A percentile compares a stretch with the other conserved stretches of the same genome.
These are phyloP conservation scores for Ptychodera flava DNA, from an alignment of 35 echinoderm and acorn worm species.

Conservation along the genomic window DNA sequence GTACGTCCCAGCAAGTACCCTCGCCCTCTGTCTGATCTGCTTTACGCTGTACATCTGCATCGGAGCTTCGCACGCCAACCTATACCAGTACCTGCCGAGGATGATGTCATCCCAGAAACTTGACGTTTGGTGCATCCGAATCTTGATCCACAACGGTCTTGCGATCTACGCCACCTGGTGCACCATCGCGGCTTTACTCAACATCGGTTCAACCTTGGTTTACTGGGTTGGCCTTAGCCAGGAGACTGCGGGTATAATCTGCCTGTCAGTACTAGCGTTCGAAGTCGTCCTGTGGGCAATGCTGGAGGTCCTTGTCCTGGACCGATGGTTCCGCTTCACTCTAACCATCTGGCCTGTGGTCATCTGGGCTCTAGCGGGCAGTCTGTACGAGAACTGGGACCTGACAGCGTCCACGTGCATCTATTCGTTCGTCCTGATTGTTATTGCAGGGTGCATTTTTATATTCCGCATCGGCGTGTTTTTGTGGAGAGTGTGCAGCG, in stretches of 20 bases:
- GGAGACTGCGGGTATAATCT: neutral
- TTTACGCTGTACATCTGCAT: neutral
- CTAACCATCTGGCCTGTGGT: slow-evolving; percentile 25
- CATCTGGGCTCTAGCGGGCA: slow-evolving; percentile 12
- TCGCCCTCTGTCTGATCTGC: neutral
- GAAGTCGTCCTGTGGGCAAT: slow-evolving; percentile 24
- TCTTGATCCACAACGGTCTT: slow-evolving; percentile 49
- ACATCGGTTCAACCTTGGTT: slow-evolving; percentile 14
- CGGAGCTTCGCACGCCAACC: neutral
- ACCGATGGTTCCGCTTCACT: slow-evolving; percentile 23
- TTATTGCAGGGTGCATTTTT: neutral
- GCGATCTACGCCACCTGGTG: slow-evolving; percentile 31
- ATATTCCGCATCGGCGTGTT: neutral
- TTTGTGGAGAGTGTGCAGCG: neutral
- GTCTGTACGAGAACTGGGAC: neutral
- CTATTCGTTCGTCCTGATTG: neutral
- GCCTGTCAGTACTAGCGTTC: slow-evolving; percentile 5
- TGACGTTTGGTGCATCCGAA: slow-evolving; percentile 8
- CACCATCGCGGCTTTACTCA: slow-evolving; percentile 12
- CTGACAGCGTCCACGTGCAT: neutral
- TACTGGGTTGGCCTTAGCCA: slow-evolving; percentile 1
- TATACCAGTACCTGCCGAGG: neutral
- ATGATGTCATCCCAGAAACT: neutral
- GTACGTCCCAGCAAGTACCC: neutral
- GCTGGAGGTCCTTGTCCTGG: slow-evolving; percentile 9